Percentiles rank a stretch among this genome's conserved stretches.
phyloP scores from a whole-genome alignment of 2,888 invertebrate genomes.

The Meandrusa payeni region DNA sequence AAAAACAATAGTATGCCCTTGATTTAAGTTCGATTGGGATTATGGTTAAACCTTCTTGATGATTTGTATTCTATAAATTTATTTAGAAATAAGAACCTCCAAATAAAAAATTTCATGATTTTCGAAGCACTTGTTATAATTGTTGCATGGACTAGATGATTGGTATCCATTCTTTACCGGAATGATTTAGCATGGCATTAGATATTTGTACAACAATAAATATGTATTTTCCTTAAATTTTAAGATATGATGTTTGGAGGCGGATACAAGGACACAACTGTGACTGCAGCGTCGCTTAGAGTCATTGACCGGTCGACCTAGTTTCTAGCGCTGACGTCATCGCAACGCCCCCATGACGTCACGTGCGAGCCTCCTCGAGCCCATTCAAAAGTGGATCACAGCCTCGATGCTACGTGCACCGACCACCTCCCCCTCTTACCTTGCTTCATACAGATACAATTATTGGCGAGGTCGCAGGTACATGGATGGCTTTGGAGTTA shows the following conservation, averaged over 20 bases:
- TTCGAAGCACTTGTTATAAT: too few relatives aligned
- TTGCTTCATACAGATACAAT: constrained; percentile 33
- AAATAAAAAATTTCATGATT: too few relatives aligned
- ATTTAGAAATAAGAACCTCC: too few relatives aligned
- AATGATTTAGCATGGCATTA: too few relatives aligned
- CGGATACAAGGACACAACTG: constrained; percentile 40
- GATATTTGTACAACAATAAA: not conserved
- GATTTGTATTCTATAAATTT: too few relatives aligned
- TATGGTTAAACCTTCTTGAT: too few relatives aligned
- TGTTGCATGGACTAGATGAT: too few relatives aligned
- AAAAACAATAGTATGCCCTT: too few relatives aligned
- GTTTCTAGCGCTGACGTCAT: constrained; percentile 69
- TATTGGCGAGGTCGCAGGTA: constrained; percentile 45
- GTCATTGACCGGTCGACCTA: constrained; percentile 70
- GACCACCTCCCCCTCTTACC: constrained; percentile 38
- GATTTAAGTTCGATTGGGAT: too few relatives aligned
- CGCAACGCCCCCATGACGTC: constrained; percentile 74
- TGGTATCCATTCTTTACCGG: too few relatives aligned
- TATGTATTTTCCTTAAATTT: not conserved
- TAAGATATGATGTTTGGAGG: constrained; percentile 7
- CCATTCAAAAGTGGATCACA: constrained; percentile 77
- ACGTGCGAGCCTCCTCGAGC: constrained; percentile 61
- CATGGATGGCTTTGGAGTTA: constrained; percentile 36
- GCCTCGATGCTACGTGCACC: constrained; percentile 50
- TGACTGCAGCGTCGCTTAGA: constrained; percentile 58